Evolutionary conservation across 2,113 vertebrate genomes (phyloP).

Genomic region (Oriolus oriolus): DNA sequence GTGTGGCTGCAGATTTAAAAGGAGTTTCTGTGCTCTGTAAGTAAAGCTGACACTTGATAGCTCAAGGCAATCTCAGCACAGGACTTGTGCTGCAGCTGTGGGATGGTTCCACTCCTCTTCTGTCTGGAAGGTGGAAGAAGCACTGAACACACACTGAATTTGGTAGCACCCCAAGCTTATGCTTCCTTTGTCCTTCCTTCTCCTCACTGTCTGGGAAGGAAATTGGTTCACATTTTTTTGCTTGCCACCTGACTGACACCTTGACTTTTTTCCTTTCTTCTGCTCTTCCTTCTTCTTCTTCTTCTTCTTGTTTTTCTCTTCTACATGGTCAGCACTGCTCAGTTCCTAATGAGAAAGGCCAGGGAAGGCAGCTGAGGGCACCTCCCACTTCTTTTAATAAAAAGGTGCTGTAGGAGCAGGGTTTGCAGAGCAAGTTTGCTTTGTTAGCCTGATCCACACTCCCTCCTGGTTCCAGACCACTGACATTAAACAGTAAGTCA

Average conservation of each 20-base stretch:
- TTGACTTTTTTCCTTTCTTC: neutral
- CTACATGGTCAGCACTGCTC: neutral
- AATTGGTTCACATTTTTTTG: neutral
- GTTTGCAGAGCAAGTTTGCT: neutral
- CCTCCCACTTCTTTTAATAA: neutral
- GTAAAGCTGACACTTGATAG: neutral
- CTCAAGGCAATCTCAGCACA: neutral
- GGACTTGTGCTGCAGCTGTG: neutral
- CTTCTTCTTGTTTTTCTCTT: neutral
- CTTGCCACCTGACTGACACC: neutral
- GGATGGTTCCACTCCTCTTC: neutral
- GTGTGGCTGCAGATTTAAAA: neutral
- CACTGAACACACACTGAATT: neutral
- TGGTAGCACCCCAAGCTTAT: neutral
- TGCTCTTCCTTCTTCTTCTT: neutral
- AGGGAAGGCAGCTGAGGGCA: neutral
- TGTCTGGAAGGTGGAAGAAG: neutral
- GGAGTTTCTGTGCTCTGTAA: neutral
- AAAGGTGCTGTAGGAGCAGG: neutral
- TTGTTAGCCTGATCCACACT: neutral
- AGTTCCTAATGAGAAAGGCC: neutral
- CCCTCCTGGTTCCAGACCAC: neutral
- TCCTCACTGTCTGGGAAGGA: neutral
- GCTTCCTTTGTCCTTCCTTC: too few relatives aligned
- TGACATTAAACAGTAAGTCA: neutral